Evolutionary conservation across 2,797 vertebrate species (phyloP), one percentile per base, ranked within the genome.

Genomic region (Aplochiton taeniatus): DNA sequence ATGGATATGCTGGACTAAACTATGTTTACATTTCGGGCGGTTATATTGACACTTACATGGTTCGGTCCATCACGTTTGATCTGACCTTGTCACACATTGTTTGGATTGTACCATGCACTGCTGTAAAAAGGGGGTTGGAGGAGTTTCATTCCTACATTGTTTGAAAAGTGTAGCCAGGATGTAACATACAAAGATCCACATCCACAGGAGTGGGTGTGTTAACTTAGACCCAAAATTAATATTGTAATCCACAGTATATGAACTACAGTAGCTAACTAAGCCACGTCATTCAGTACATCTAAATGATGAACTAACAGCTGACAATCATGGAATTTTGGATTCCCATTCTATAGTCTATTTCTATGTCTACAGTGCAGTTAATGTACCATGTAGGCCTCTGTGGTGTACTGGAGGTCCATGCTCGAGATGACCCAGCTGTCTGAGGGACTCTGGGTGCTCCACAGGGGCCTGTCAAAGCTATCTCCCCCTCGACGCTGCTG

Each of bases 401-500:
- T 84, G 60, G 73, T 92, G 78, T 94, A 95, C 11, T 47, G 84
- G 74, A 99, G 90, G 86, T 98, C 96, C 69, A 98, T 83, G 81
- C 93, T 98, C 52, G 95, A 89, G 79, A 97, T 94, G 61, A 95
- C 86, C 95, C 96, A 97, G 90, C 94, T 95, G 19, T 98, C 96
- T 0, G 96, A 97, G 1, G 94, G 78, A 0, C 81, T 78, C 59
- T 85, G 91, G 78, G 91, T 86, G 69, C 91, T 94, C 96, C 97
- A 98, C 63, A 97, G 90, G 11, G 94, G 89, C 69, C 42, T 86
- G 87, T 98, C 96, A 52, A 97, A 95, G 79, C 90, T 95, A 79
- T 93, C 91, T 18, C 93, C 93, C 69, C 95, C 91, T 0, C 80
- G 85, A 52, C 95, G 91, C 77, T 92, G 72, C 66, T 92, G 92